phyloP scores from a whole-genome alignment of 2,888 invertebrate genomes.

The Odontomyia ornata region DNA sequence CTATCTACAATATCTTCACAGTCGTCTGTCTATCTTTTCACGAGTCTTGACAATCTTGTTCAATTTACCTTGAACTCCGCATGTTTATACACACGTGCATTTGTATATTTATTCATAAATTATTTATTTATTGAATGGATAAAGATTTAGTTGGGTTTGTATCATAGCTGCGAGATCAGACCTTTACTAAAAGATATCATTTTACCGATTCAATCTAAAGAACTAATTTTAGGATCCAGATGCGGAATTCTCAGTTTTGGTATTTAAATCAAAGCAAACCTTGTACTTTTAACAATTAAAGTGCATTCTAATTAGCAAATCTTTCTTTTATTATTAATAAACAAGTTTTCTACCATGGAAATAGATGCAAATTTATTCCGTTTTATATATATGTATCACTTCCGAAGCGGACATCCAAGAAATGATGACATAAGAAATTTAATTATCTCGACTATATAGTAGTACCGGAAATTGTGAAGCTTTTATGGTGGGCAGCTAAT shows the following conservation, averaged over 20 bases:
- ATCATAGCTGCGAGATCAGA: no score
- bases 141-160: no score
- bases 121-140: no score
- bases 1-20: no score
- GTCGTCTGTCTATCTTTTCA: not conserved
- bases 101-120: not conserved
- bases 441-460: not conserved
- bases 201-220: no score
- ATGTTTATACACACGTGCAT: constrained; percentile 8
- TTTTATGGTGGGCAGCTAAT: no score
- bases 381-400: not conserved
- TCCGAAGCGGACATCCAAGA: not conserved
- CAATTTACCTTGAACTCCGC: constrained; percentile 16
- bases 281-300: not conserved
- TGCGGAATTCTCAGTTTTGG: no score
- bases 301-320: constrained; percentile 8
- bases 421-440: not conserved
- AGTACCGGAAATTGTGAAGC: no score
- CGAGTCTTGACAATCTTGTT: constrained; percentile 10
- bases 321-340: not conserved
- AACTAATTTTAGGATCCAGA: no score
- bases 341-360: not conserved
- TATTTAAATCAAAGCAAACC: no score
- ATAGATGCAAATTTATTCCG: not conserved
- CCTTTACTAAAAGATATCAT: no score